These are phyloP conservation scores for Pteropus alecto DNA, from an alignment of 2,113 vertebrate species.

Conservation along the genomic window DNA sequence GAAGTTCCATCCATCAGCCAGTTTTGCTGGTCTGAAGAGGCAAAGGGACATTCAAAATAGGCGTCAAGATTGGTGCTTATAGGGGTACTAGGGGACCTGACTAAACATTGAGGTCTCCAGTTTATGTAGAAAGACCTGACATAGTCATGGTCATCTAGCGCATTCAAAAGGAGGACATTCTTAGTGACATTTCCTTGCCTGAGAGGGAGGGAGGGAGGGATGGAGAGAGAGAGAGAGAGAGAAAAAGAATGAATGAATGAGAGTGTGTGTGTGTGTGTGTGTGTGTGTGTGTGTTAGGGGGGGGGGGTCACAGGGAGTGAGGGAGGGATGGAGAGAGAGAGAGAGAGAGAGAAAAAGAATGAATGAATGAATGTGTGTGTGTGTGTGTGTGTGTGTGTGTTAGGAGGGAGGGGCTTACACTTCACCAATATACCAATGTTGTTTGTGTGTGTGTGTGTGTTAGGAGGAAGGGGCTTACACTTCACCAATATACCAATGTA, in stretches of 20 bases:
- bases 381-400: too few relatives aligned
- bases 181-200: background rate
- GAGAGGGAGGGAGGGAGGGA: too few relatives aligned
- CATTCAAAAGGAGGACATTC: background rate
- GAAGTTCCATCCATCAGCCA: background rate
- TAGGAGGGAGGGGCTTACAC: background rate
- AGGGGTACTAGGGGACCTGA: fast-evolving
- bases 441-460: background rate
- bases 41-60: background rate
- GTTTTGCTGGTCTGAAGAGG: background rate
- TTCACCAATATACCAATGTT: background rate
- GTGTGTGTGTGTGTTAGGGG: background rate
- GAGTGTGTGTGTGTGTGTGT: too few relatives aligned
- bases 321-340: too few relatives aligned
- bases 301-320: too few relatives aligned
- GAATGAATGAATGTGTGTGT: too few relatives aligned
- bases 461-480: background rate
- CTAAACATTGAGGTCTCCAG: background rate
- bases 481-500: background rate
- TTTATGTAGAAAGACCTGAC: background rate
- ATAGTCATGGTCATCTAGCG: background rate
- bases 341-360: too few relatives aligned
- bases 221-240: too few relatives aligned
- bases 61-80: background rate
- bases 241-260: too few relatives aligned